A percentile compares a stretch with the other conserved stretches of the same genome.
Evolutionary conservation across 1,140 invertebrate genomes (phyloP).

Genomic region (Ruditapes philippinarum): DNA sequence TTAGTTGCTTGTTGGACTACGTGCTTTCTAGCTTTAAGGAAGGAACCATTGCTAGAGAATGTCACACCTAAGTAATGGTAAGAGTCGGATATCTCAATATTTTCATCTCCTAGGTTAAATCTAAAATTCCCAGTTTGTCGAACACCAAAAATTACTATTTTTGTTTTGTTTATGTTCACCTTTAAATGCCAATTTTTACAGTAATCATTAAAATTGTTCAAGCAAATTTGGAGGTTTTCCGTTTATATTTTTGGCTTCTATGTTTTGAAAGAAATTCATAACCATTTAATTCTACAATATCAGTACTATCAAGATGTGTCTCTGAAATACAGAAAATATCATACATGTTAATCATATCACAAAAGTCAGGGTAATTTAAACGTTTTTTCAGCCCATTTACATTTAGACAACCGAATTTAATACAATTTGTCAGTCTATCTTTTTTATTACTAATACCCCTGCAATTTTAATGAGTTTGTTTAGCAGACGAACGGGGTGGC

Average conservation of each 20-base stretch:
- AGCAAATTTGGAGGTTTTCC: no score
- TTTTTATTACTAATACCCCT: neutral
- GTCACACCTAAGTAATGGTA: slow-evolving; percentile 30
- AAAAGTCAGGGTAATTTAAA: slow-evolving; percentile 13
- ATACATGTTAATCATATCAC: neutral
- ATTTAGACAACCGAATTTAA: slow-evolving; percentile 20
- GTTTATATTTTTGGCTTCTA: slow-evolving; percentile 2
- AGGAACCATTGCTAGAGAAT: slow-evolving; percentile 40
- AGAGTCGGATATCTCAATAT: neutral
- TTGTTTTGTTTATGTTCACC: no score
- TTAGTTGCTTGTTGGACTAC: slow-evolving; percentile 32
- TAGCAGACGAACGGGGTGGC: neutral
- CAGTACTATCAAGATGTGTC: neutral
- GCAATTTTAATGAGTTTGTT: neutral
- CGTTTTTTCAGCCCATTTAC: slow-evolving; percentile 15
- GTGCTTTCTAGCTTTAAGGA: slow-evolving; percentile 33
- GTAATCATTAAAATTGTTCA: no score
- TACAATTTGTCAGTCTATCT: neutral
- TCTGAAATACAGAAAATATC: slow-evolving; percentile 43
- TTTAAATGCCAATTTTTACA: no score
- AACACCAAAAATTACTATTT: no score
- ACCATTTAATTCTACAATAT: slow-evolving; percentile 23
- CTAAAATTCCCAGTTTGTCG: neutral
- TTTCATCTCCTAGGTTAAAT: neutral
- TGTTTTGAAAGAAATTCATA: slow-evolving; percentile 26